A percentile compares a stretch with the other conserved stretches of the same genome.
These are phyloP conservation scores for Lacanobia wlatinum DNA, from an alignment of 2,888 invertebrate species.

Conservation along the genomic window DNA sequence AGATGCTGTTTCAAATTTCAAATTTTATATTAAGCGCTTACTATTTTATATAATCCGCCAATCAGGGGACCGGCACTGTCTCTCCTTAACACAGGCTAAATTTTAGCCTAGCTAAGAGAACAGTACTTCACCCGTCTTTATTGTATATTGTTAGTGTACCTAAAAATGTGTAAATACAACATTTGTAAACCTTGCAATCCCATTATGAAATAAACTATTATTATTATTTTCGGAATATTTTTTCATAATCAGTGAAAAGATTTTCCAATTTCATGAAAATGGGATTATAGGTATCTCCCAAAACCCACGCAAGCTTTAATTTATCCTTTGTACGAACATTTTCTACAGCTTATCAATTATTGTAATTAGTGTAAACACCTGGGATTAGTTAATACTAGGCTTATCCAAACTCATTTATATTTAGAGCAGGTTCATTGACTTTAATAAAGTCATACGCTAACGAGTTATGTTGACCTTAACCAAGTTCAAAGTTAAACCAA, in stretches of 20 bases:
- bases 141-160: too few species aligned
- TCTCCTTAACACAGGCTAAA: too few species aligned
- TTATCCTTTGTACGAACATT: background rate
- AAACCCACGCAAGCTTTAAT: background rate
- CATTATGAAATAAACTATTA: too few species aligned
- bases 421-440: slow-evolving; percentile 22
- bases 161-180: too few species aligned
- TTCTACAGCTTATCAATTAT: slow-evolving; percentile 14
- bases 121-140: too few species aligned
- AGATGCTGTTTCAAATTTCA: too few species aligned
- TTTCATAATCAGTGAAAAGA: background rate
- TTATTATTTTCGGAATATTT: too few species aligned
- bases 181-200: too few species aligned
- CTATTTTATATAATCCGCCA: too few species aligned
- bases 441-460: slow-evolving; percentile 11
- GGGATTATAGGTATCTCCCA: background rate
- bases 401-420: slow-evolving; percentile 6
- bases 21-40: too few species aligned
- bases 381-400: slow-evolving; percentile 10
- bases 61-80: too few species aligned
- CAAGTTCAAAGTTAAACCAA: slow-evolving; percentile 21
- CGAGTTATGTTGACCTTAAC: background rate
- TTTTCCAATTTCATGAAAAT: background rate
- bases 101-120: too few species aligned
- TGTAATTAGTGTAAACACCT: slow-evolving; percentile 7